Percentiles rank a stretch among this genome's conserved stretches.
Conservation (phyloP, 2,797 vertebrate genomes). For the Bradypus variegatus region DNA sequence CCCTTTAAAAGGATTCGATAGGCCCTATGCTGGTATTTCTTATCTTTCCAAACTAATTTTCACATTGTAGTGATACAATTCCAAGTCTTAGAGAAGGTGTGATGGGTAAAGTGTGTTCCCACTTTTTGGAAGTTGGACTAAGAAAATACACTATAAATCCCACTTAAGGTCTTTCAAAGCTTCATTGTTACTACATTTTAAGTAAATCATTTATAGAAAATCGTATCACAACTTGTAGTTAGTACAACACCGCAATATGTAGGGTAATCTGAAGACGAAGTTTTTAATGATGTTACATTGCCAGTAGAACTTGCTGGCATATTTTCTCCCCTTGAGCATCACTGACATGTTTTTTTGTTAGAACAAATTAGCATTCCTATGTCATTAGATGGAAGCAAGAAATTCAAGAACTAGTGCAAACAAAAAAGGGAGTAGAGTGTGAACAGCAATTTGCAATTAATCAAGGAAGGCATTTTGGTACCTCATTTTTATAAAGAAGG, state of each 20-base stretch:
- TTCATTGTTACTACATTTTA: not conserved
- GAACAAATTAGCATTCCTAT: not conserved
- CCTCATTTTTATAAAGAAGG: conserved; percentile 29
- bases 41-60: not conserved
- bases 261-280: not conserved
- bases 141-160: not conserved
- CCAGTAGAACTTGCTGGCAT: not conserved
- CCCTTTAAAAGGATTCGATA: not conserved
- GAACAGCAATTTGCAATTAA: conserved; percentile 44
- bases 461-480: conserved; percentile 33
- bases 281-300: not conserved
- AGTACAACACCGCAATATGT: not conserved
- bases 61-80: not conserved
- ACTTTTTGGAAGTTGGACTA: not conserved
- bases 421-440: not conserved
- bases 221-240: not conserved
- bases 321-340: not conserved
- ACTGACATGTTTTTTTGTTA: not conserved
- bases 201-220: conserved; percentile 7
- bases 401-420: conserved; percentile 32
- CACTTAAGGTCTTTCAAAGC: not conserved
- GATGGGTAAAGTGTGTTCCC: not conserved
- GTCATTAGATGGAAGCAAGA: conserved; percentile 33
- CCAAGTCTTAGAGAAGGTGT: not conserved
- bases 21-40: not conserved